These are phyloP conservation scores for Eupithecia pulchellata DNA, from an alignment of 2,888 invertebrate genomes.

Conservation along the genomic window DNA sequence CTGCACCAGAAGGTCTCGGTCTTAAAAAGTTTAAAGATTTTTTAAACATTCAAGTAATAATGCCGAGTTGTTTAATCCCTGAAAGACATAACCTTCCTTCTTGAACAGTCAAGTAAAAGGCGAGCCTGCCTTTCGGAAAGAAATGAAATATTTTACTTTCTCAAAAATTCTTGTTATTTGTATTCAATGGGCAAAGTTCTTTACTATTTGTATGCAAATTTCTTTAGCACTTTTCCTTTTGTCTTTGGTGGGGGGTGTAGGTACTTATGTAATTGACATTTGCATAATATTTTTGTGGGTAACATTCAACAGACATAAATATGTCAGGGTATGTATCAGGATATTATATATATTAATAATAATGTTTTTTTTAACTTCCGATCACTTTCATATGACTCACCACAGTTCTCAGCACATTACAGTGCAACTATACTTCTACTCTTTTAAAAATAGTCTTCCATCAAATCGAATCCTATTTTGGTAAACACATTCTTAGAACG, in stretches of 20 bases:
- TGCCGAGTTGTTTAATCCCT: not conserved
- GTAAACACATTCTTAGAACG: no score
- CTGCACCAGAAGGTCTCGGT: no score
- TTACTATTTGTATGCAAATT: constrained; percentile 10
- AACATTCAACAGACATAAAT: not conserved
- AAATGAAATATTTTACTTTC: constrained; percentile 11
- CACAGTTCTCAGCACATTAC: no score
- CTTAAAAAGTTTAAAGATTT: no score
- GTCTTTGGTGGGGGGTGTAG: not conserved
- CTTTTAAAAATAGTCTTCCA: no score
- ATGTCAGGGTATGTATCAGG: no score
- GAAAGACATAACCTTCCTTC: not conserved
- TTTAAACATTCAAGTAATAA: no score
- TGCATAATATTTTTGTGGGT: not conserved
- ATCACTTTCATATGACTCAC: no score
- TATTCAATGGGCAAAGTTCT: not conserved
- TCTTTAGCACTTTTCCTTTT: constrained; percentile 12
- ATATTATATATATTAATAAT: no score
- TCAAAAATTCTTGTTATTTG: not conserved
- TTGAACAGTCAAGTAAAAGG: not conserved
- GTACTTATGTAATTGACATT: not conserved
- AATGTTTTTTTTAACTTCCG: no score
- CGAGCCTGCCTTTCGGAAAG: not conserved
- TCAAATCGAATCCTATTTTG: no score
- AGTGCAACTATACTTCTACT: no score